Percentiles rank a stretch among this genome's conserved stretches.
These are phyloP conservation scores for Harpagifer antarcticus DNA, from an alignment of 2,797 vertebrate genomes.

Conservation along the genomic window DNA sequence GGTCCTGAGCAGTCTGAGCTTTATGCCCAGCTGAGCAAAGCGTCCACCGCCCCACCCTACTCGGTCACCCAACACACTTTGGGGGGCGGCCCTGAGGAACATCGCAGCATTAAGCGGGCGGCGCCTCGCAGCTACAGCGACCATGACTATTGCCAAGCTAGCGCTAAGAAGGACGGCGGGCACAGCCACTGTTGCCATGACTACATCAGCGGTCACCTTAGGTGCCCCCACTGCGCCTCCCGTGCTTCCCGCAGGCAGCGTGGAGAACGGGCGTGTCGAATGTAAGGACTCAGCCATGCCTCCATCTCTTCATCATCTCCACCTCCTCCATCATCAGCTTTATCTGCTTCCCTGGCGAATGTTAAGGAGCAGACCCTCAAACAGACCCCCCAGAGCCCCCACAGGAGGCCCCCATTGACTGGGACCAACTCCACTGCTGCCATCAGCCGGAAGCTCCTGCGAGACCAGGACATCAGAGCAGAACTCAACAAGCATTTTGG, in stretches of 20 bases:
- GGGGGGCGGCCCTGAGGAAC: slow-evolving; percentile 87
- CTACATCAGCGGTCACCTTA: slow-evolving; percentile 89
- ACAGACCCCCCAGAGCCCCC: slow-evolving; percentile 64
- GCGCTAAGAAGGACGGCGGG: slow-evolving; percentile 89
- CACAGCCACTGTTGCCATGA: slow-evolving; percentile 89
- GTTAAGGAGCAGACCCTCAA: slow-evolving; percentile 67
- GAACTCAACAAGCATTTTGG: slow-evolving; percentile 99
- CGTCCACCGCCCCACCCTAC: slow-evolving; percentile 86
- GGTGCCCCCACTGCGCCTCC: slow-evolving; percentile 67
- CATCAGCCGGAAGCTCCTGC: slow-evolving; percentile 91
- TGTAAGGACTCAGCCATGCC: slow-evolving; percentile 91
- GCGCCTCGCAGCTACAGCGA: slow-evolving; percentile 93
- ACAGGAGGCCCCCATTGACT: slow-evolving; percentile 53
- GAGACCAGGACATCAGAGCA: slow-evolving; percentile 97
- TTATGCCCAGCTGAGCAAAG: slow-evolving; percentile 95
- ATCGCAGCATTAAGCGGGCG: slow-evolving; percentile 88
- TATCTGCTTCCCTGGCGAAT: slow-evolving; percentile 84
- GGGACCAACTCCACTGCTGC: slow-evolving; percentile 62
- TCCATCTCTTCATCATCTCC: slow-evolving; percentile 78
- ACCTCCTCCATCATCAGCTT: slow-evolving; percentile 73
- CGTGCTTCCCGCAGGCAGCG: slow-evolving; percentile 83
- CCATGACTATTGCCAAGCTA: slow-evolving; percentile 99
- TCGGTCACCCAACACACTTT: slow-evolving; percentile 51
- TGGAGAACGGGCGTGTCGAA: slow-evolving; percentile 90
- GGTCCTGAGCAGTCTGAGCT: slow-evolving; percentile 96